phyloP scores from a whole-genome alignment of 2,113 vertebrate species.

The Sinocyclocheilus maitianheensis region DNA sequence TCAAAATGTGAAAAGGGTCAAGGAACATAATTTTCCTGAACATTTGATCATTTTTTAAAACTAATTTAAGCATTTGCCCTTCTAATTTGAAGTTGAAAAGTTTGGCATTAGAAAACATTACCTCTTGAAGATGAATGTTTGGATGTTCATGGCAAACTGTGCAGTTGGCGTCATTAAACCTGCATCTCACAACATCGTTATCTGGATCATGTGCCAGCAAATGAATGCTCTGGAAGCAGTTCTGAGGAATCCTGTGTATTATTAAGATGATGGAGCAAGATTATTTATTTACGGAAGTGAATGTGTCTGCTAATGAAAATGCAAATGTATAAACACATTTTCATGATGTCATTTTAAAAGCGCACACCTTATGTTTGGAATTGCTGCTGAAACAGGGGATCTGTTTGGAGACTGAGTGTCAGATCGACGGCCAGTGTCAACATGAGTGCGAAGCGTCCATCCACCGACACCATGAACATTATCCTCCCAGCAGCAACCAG shows the following conservation, averaged over 20 bases:
- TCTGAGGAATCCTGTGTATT: constrained; percentile 68
- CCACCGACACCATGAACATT: constrained; percentile 44
- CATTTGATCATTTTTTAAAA: neutral
- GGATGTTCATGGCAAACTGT: constrained; percentile 16
- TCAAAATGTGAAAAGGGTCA: too few species aligned
- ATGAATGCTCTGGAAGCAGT: constrained; percentile 64
- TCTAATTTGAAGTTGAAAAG: neutral
- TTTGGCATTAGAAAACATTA: constrained; percentile 41
- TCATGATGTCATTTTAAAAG: neutral
- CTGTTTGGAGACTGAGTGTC: constrained; percentile 67
- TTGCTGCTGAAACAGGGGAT: constrained; percentile 67
- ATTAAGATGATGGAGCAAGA: neutral
- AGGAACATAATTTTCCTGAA: too few species aligned
- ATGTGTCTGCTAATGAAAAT: neutral
- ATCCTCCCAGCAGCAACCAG: constrained; percentile 71
- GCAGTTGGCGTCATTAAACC: constrained; percentile 46
- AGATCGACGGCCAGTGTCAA: constrained; percentile 71
- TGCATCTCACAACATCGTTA: constrained; percentile 69
- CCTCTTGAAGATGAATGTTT: constrained; percentile 65
- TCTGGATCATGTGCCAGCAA: constrained; percentile 75
- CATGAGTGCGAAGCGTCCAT: constrained; percentile 55
- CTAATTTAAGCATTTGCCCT: too few species aligned
- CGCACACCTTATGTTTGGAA: constrained; percentile 65
- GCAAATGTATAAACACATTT: neutral
- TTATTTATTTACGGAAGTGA: neutral